Evolutionary conservation across 2,113 vertebrate species (phyloP).

Genomic region (Bos taurus): ARS-UCD2.0 NC_037356.1:23432501-23433000

Average conservation of each 20-base stretch:
- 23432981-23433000: neutral
- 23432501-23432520: neutral
- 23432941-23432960: neutral
- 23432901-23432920: neutral
- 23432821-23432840: neutral
- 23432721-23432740: neutral
- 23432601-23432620: neutral
- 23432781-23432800: neutral
- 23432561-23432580: neutral
- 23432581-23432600: neutral
- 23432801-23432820: neutral
- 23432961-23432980: neutral
- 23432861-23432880: neutral
- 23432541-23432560: accelerated
- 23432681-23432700: neutral
- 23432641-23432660: neutral
- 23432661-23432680: neutral
- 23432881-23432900: neutral
- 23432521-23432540: neutral
- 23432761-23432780: neutral
- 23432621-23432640: neutral
- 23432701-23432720: neutral
- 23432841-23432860: neutral
- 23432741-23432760: neutral
- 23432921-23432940: neutral